These are phyloP conservation scores for Germaria angustata DNA, from an alignment of 2,888 invertebrate species.

Conservation along the genomic window DNA sequence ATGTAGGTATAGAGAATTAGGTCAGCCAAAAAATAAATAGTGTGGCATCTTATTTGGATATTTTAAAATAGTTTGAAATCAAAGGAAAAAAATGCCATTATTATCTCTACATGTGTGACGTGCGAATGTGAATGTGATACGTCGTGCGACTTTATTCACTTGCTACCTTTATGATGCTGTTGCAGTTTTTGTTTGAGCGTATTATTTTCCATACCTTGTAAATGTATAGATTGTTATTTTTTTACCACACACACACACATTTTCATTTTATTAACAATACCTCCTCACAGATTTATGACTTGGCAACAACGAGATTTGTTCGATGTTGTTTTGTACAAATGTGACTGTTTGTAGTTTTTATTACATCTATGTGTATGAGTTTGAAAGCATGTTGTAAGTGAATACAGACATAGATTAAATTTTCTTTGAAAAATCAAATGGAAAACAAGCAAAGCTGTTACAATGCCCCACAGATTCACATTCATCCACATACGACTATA, in stretches of 20 bases:
- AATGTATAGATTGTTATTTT: background rate
- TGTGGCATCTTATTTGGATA: no score
- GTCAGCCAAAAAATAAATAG: no score
- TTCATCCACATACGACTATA: background rate
- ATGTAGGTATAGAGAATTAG: no score
- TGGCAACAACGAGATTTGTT: slow-evolving; percentile 60
- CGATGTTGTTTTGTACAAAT: slow-evolving; percentile 24
- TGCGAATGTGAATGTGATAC: slow-evolving; percentile 10
- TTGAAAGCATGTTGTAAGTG: background rate
- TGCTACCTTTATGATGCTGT: slow-evolving; percentile 53
- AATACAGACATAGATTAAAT: background rate
- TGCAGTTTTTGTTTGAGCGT: slow-evolving; percentile 33
- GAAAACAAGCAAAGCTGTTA: slow-evolving; percentile 29
- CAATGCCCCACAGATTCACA: slow-evolving; percentile 5
- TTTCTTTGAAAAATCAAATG: slow-evolving; percentile 43
- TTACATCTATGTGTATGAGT: background rate
- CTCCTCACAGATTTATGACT: slow-evolving; percentile 60
- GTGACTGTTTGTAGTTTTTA: slow-evolving; percentile 21
- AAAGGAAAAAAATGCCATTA: no score
- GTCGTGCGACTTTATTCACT: slow-evolving; percentile 28
- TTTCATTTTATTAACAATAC: slow-evolving; percentile 48
- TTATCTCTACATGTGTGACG: background rate
- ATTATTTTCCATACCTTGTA: slow-evolving; percentile 29
- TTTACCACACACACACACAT: slow-evolving; percentile 29
- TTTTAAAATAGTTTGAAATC: no score